Conservation (phyloP, 2,113 vertebrate species). For the Nansenia antarctica region DNA sequence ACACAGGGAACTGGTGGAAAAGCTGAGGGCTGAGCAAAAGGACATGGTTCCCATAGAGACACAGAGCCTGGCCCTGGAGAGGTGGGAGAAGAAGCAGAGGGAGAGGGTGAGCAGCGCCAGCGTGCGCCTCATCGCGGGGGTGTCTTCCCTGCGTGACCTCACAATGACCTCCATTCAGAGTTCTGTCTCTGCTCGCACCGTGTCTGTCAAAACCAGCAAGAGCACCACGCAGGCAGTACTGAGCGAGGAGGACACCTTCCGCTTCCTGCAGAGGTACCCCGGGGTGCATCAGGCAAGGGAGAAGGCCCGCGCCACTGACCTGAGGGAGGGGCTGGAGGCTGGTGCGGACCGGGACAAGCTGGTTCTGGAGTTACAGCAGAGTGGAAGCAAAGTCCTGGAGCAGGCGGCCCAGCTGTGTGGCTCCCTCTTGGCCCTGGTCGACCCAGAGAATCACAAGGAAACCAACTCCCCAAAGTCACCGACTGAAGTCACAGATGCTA, state of each 20-base stretch:
- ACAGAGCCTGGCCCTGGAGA: slow-evolving; percentile 38
- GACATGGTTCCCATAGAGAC: slow-evolving; percentile 23
- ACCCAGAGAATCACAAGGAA: slow-evolving; percentile 47
- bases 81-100: slow-evolving; percentile 50
- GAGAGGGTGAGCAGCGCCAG: slow-evolving; percentile 26
- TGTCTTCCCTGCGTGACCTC: slow-evolving; percentile 41
- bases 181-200: slow-evolving; percentile 56
- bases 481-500: too few species aligned
- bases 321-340: slow-evolving; percentile 47
- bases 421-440: slow-evolving; percentile 49
- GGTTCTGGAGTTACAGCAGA: slow-evolving; percentile 36
- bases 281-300: slow-evolving; percentile 54
- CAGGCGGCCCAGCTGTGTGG: slow-evolving; percentile 28
- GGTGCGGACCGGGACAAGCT: slow-evolving; percentile 33
- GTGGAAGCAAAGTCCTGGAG: slow-evolving; percentile 18
- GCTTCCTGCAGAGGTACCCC: slow-evolving; percentile 60
- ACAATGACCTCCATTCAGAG: slow-evolving; percentile 45
- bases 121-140: slow-evolving; percentile 49
- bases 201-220: slow-evolving; percentile 41
- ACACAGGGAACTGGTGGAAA: slow-evolving; percentile 55
- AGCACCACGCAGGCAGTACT: slow-evolving; percentile 49
- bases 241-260: slow-evolving; percentile 52
- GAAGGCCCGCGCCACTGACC: slow-evolving; percentile 52
- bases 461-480: background rate
- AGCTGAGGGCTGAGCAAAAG: slow-evolving; percentile 43